Percentiles rank a stretch among this genome's conserved stretches.
Conservation (phyloP, 2,888 invertebrate species). For the Chymomyza procnemis region DNA sequence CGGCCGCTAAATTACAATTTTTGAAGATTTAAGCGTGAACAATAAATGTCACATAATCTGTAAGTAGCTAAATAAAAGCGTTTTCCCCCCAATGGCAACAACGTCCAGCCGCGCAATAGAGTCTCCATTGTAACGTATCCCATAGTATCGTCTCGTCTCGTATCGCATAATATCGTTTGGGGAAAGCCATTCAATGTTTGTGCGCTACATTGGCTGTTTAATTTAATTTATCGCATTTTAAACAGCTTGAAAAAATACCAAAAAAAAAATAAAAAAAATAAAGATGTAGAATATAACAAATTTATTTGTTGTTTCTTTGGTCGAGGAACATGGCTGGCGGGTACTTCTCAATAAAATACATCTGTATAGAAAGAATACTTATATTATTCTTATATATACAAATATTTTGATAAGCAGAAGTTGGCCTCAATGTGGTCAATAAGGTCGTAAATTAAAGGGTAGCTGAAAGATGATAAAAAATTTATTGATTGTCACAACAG, state of each 20-base stretch:
- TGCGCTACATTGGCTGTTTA: constrained; percentile 46
- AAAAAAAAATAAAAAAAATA: constrained; percentile 14
- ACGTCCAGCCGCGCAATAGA: not conserved
- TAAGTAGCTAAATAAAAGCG: constrained; percentile 74
- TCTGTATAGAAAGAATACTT: no score
- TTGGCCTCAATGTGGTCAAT: no score
- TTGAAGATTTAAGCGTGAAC: constrained; percentile 76
- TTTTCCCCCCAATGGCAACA: constrained; percentile 31
- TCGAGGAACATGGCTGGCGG: not conserved
- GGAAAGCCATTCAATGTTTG: constrained; percentile 8
- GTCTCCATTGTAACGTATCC: not conserved
- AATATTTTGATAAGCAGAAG: no score
- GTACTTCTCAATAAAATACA: no score
- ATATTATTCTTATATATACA: no score
- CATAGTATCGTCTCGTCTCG: not conserved
- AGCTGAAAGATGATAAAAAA: no score
- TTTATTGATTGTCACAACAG: no score
- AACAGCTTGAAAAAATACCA: constrained; percentile 48
- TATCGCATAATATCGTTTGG: not conserved
- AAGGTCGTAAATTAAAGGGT: no score
- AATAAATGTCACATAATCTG: constrained; percentile 79
- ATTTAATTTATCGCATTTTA: constrained; percentile 73
- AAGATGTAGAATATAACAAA: constrained; percentile 38
- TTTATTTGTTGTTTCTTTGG: constrained; percentile 54
- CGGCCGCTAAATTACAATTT: constrained; percentile 69